Evolutionary conservation across 2,797 vertebrate genomes (phyloP), one percentile per base, ranked within the genome.

Genomic region (Hoplostethus mediterraneus): DNA sequence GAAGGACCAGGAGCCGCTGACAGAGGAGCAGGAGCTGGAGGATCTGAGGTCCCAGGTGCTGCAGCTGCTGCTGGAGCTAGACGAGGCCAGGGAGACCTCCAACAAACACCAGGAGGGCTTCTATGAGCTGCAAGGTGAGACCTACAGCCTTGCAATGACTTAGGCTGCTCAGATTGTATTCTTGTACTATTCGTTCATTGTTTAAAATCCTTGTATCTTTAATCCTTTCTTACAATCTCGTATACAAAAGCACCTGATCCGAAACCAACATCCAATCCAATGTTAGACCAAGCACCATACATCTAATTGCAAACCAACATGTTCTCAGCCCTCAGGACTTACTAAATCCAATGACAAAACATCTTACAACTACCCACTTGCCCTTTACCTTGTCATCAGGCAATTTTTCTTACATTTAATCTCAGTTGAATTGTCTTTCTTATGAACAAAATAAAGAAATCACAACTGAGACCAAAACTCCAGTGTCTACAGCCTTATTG

Each of bases 61-160:
- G 21, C 95, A 96, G 74, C 93, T 97, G 77, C 92, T 96, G 72
- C 92, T 96, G 12, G 96, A 97, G 87, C 91, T 97, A 84, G 96
- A 96, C 0, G 95, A 96, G 45, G 93, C 94, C 6, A 90, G 95
- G 47, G 95, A 96, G 65, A 90, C 90, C 9, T 95, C 95, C 3
- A 93, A 94, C 80, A 95, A 95, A 82, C 95, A 97, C 13, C 94
- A 96, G 79, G 96, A 96, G 9, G 94, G 94, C 73, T 95, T 95
- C 28, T 73, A 95, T 13, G 96, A 97, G 89, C 87, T 97, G 56
- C 96, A 97, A 87, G 96, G 97, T 97, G 75, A 93, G 82, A 66
- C 8, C 4, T 21, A 42, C 21, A 21, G 4, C 40, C 38, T 17
- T 3, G 5, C 42, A 21, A 21, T 21, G 2, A 48, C 33, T 36